These are phyloP conservation scores for Megaleporinus macrocephalus DNA, from an alignment of 2,113 vertebrate species.

Conservation along the genomic window DNA sequence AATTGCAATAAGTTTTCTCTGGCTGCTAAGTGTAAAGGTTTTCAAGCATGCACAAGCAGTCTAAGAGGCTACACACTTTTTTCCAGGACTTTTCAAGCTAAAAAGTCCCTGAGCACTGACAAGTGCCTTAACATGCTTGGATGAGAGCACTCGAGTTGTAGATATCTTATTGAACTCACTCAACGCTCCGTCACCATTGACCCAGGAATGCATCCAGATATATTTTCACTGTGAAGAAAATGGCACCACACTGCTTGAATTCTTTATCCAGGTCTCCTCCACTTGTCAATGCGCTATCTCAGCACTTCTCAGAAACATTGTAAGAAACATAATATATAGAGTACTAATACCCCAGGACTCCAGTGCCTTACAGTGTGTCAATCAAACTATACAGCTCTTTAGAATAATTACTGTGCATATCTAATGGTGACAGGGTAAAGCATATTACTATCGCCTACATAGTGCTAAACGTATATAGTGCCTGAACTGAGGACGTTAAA, in stretches of 20 bases:
- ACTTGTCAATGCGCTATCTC: not conserved
- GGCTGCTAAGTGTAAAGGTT: not conserved
- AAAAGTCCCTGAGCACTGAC: not conserved
- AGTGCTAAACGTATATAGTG: not conserved
- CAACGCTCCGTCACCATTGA: not conserved
- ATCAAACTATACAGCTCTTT: conserved; percentile 2
- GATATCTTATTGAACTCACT: not conserved
- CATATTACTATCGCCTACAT: not conserved
- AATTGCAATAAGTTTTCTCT: not conserved
- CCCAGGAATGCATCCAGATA: not conserved
- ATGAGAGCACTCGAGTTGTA: not conserved
- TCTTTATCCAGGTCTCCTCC: not conserved
- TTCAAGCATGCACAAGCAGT: not conserved
- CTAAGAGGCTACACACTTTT: not conserved
- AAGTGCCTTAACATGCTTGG: not conserved
- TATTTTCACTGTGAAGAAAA: not conserved
- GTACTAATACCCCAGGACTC: too few species aligned
- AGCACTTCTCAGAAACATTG: not conserved
- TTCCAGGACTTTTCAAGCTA: not conserved
- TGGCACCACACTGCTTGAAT: not conserved
- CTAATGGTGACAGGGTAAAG: not conserved
- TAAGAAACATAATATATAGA: not conserved
- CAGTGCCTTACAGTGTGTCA: not conserved
- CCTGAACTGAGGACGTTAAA: not conserved
- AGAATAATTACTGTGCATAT: not conserved